Evolutionary conservation across 1,140 invertebrate genomes (phyloP), one percentile per base, ranked within the genome.

Genomic region (Zaprionus lachaisei): DNA sequence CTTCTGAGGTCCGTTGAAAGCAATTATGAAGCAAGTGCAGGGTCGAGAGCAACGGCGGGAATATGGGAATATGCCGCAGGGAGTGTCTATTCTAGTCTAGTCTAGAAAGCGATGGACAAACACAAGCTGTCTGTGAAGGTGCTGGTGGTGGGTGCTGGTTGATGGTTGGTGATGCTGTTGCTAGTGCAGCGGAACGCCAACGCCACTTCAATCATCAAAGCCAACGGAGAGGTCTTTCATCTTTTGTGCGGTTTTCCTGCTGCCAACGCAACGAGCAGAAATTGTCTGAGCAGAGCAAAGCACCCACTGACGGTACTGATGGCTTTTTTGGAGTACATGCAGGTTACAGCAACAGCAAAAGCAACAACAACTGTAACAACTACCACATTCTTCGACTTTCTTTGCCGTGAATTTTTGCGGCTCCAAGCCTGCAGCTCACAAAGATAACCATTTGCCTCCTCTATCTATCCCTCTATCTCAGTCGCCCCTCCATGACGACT

Each of bases 201-300:
- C 38, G 51, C 15, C 65, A 74, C 26, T 68, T 61, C 72, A 69
- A 74, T 73, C 57, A 61, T 74, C 72, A 74, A 70, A 74, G 66
- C 34, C 62, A 54, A 68, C 34, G 34, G 44, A 60, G 28, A 49
- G 47, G 73, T 67, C 83, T 83, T 87, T 83, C 83, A 80, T 87
- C 72, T 83, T 83, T 83, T 83, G 83, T 82, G 72, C 66, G 83
- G 83, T 83, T 78, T 57, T 38, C 1, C 34, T 22, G 28, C 28
- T 34, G 44, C 55, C n/a, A 28, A 47, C 34, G 22, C 22, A 54
- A 55, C 24, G 24, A 5, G 61, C 24, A 26, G 38, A 60, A 67
- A 60, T 66, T 60, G 71, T 77, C 71, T 66, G 72, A 49, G 26
- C 49, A 14, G 6, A n/a, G 44, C n/a, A 14, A 20, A 62, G 31